Percentiles rank a stretch among this genome's conserved stretches.
phyloP scores from a whole-genome alignment of 2,888 invertebrate genomes.

The Acrobasis suavella region DNA sequence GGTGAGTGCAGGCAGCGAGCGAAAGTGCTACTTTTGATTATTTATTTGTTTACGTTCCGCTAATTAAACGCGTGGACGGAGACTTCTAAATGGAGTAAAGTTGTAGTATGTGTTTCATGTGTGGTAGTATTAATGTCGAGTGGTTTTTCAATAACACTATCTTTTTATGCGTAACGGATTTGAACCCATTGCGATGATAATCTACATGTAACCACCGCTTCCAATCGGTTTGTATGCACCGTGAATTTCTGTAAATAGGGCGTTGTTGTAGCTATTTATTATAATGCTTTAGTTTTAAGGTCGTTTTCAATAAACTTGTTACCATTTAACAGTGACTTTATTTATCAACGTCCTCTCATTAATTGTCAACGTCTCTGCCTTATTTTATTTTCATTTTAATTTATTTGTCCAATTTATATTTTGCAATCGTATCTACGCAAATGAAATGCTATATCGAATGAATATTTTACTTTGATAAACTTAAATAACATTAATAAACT shows the following conservation, averaged over 20 bases:
- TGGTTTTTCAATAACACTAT: slow-evolving; percentile 60
- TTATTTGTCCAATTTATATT: too few relatives aligned
- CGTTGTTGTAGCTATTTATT: slow-evolving; percentile 69
- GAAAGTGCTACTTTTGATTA: slow-evolving; percentile 49
- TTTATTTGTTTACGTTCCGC: slow-evolving; percentile 61
- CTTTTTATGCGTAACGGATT: slow-evolving; percentile 38
- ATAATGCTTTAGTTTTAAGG: slow-evolving; percentile 55
- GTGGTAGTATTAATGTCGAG: slow-evolving; percentile 44
- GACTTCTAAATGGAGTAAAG: slow-evolving; percentile 32
- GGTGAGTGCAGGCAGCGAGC: slow-evolving; percentile 39
- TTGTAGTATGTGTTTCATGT: slow-evolving; percentile 38
- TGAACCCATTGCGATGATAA: slow-evolving; percentile 26
- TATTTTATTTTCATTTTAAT: too few relatives aligned
- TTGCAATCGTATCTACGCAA: too few relatives aligned
- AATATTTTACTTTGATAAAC: too few relatives aligned
- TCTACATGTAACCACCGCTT: slow-evolving; percentile 29
- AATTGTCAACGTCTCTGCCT: not conserved
- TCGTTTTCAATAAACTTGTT: slow-evolving; percentile 56
- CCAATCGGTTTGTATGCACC: slow-evolving; percentile 43
- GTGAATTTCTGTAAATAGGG: slow-evolving; percentile 76
- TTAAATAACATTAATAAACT: too few relatives aligned
- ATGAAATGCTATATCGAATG: too few relatives aligned
- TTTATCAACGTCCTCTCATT: slow-evolving; percentile 20
- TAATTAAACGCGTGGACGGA: slow-evolving; percentile 53
- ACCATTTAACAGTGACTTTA: slow-evolving; percentile 20